Evolutionary conservation across 2,888 invertebrate genomes (phyloP).

Genomic region (Polylopha cassiicola): DNA sequence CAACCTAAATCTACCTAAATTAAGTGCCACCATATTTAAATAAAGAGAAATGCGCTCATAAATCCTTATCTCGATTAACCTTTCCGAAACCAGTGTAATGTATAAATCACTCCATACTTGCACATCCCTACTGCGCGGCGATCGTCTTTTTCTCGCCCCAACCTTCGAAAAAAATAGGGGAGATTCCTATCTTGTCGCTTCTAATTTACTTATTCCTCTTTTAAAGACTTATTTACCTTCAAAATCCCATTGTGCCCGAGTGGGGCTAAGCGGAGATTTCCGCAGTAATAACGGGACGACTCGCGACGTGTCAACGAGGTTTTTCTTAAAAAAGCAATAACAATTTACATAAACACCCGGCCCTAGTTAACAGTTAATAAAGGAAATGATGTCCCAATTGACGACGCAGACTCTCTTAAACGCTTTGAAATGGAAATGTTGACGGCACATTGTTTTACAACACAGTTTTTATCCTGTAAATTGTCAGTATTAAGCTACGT

Average conservation of each 20-base stretch:
- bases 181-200: constrained; percentile 87
- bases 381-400: constrained; percentile 72
- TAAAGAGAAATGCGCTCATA: constrained; percentile 41
- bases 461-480: constrained; percentile 37
- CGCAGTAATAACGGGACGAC: constrained; percentile 61
- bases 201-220: constrained; percentile 88
- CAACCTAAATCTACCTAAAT: too few relatives aligned
- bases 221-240: constrained; percentile 85
- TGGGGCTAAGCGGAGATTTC: constrained; percentile 55
- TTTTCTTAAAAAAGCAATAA: constrained; percentile 76
- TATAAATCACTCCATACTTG: constrained; percentile 43
- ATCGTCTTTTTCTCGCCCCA: constrained; percentile 72
- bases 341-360: constrained; percentile 76
- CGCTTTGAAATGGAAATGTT: constrained; percentile 68
- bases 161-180: constrained; percentile 77
- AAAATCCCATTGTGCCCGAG: constrained; percentile 75
- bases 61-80: constrained; percentile 35
- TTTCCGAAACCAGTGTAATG: constrained; percentile 31
- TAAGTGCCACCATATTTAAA: constrained; percentile 36
- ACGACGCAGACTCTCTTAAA: constrained; percentile 59
- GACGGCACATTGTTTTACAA: constrained; percentile 68
- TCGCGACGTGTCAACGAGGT: constrained; percentile 71
- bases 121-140: constrained; percentile 53
- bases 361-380: constrained; percentile 77
- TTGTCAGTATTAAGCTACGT: too few relatives aligned